These are phyloP conservation scores for Actias luna DNA, from an alignment of 2,888 invertebrate genomes.

Conservation along the genomic window DNA sequence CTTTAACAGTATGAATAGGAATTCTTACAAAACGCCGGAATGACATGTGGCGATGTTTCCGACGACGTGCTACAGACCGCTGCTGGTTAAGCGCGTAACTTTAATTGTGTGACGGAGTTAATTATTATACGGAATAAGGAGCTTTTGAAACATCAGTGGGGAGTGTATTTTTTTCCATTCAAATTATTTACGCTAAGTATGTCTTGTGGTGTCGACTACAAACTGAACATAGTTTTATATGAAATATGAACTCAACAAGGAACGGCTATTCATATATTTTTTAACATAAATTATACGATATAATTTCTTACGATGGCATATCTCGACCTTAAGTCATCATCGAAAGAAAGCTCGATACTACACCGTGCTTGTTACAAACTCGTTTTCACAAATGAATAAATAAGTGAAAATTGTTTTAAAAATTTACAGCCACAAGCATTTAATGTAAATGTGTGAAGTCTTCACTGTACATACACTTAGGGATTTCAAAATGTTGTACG, in stretches of 20 bases:
- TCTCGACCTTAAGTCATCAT: too few relatives aligned
- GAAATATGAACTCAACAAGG: background rate
- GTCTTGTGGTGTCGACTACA: background rate
- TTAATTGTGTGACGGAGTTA: constrained; percentile 11
- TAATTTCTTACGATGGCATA: too few relatives aligned
- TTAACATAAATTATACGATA: too few relatives aligned
- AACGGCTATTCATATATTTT: background rate
- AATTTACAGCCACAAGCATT: too few relatives aligned
- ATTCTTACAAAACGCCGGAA: background rate
- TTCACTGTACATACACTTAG: too few relatives aligned
- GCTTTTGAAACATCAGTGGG: background rate
- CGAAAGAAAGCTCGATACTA: too few relatives aligned
- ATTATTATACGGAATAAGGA: constrained; percentile 8
- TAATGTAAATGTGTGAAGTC: too few relatives aligned
- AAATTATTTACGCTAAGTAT: background rate
- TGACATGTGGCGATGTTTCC: constrained; percentile 10
- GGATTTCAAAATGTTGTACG: too few relatives aligned
- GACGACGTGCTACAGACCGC: background rate
- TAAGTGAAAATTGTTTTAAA: background rate
- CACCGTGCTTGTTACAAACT: too few relatives aligned
- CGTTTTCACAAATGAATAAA: background rate
- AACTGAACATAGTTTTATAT: background rate
- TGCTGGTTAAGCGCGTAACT: background rate
- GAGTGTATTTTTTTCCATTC: background rate
- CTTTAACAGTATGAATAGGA: background rate